Percentiles rank a stretch among this genome's conserved stretches.
Conservation (phyloP, 2,797 vertebrate species). For the Taeniopygia guttata region DNA sequence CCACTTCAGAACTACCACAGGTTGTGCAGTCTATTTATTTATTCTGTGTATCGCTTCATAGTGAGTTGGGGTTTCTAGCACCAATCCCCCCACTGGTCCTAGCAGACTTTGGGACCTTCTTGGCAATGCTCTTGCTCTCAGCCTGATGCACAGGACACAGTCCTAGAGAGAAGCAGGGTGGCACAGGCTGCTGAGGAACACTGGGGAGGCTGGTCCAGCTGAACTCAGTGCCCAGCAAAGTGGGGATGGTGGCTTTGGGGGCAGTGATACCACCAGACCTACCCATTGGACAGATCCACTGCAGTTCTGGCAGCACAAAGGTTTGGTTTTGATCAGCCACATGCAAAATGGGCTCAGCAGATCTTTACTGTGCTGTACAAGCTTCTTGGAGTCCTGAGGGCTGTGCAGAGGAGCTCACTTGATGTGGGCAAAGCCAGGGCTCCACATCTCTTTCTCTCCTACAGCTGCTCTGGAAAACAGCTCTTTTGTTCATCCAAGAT, state of each 20-base stretch:
- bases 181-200: not conserved
- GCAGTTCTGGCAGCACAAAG: not conserved
- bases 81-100: not conserved
- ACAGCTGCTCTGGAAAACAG: not conserved
- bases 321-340: not conserved
- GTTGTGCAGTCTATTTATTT: too few species aligned
- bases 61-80: not conserved
- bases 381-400: not conserved
- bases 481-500: not conserved
- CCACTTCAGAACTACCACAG: too few species aligned
- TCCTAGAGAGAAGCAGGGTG: rapidly evolving
- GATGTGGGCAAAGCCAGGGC: not conserved
- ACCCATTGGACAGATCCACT: rapidly evolving
- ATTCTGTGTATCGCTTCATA: too few species aligned
- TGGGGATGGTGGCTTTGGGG: not conserved
- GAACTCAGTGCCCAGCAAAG: not conserved
- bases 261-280: not conserved
- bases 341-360: not conserved
- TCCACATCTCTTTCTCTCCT: not conserved
- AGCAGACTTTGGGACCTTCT: not conserved
- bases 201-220: not conserved
- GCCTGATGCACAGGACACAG: rapidly evolving
- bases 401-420: not conserved
- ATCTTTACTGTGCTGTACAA: not conserved
- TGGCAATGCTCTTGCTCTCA: not conserved